Base-by-base conservation (phyloP, 2,113 vertebrate genomes). In the Daboia siamensis region DNA sequence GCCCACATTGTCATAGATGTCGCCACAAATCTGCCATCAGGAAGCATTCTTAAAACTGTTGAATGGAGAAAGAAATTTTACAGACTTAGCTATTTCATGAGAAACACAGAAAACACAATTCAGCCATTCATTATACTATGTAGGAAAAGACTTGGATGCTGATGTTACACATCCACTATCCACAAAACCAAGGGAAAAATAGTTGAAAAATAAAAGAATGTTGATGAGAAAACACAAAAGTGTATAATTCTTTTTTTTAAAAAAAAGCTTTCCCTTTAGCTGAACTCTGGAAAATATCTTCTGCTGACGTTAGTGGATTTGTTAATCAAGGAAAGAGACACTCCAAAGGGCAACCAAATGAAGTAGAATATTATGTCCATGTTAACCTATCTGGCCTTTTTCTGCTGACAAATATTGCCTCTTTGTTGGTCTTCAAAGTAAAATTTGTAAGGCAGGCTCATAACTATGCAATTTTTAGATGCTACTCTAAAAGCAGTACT, bases 331-430 rank as follows among this genome's bases (percentile, higher is more conserved):
- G 87, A 86, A 39, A 93, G 95, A 80, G 4, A 15, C 17, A 64
- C 86, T 94, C 48, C 90, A 90, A 61, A 93, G 89, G 15, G 23
- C 33, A 89, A 93, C n/a, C 12, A 59, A 59, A 84, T 56, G 86
- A 84, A 88, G 52, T 9, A 69, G 57, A 69, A 48, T n/a, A 51
- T 17, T 64, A 48, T 10, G 52, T 44, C 20, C 44, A 23, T 29
- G 33, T 61, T 39, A 92, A 89, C 87, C 26, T 29, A 52, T 10
- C 24, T 12, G 21, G 0, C 7, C 3, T 92, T 92, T 92, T 89
- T 52, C 29, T 48, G 44, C 29, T 64, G 74, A 90, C 69, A 39
- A 86, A 59, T 55, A 52, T 17, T 52, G 39, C 17, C 29, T 15
- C 17, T 46, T 57, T 61, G 33, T 20, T 55, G 24, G 3, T 13